phyloP scores from a whole-genome alignment of 1,140 invertebrate species.

The Monomorium pharaonis region DNA sequence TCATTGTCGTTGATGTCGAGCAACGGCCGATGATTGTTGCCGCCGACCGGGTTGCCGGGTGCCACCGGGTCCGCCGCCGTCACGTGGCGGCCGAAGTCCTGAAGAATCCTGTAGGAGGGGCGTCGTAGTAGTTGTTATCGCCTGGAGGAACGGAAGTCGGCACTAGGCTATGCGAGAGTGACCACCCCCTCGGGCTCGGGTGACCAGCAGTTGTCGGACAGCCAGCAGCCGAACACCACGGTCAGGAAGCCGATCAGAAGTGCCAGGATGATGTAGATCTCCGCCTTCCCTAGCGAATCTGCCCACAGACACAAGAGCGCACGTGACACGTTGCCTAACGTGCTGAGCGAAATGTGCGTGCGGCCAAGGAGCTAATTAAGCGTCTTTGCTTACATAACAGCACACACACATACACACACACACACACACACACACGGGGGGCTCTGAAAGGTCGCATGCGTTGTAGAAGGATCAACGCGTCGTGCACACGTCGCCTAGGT shows the following conservation, averaged over 20 bases:
- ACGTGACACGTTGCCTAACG: neutral
- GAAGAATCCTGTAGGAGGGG: conserved; percentile 68
- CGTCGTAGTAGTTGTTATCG: conserved; percentile 75
- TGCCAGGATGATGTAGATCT: conserved; percentile 90
- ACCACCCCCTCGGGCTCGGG: conserved; percentile 89
- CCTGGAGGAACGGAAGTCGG: conserved; percentile 73
- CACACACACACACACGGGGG: no score
- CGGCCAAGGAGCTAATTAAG: conserved; percentile 20
- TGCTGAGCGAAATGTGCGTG: neutral
- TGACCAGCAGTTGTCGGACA: conserved; percentile 91
- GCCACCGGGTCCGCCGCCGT: no score
- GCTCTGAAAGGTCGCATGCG: conserved; percentile 21
- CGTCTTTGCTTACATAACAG: neutral
- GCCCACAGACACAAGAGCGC: conserved; percentile 20
- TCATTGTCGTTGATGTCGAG: conserved; percentile 75
- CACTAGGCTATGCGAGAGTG: conserved; percentile 88
- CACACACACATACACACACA: no score
- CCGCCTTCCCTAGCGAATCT: conserved; percentile 88
- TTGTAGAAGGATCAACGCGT: neutral
- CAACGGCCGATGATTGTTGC: conserved; percentile 66
- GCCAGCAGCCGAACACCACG: conserved; percentile 90
- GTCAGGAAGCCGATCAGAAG: conserved; percentile 89
- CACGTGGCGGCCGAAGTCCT: conserved; percentile 53
- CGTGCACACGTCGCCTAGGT: conserved; percentile 1
- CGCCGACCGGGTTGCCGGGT: conserved; percentile 22